Percentiles rank a stretch among this genome's conserved stretches.
Conservation (phyloP, 2,888 invertebrate species). For the Liopterus haemorrhoidalis region DNA sequence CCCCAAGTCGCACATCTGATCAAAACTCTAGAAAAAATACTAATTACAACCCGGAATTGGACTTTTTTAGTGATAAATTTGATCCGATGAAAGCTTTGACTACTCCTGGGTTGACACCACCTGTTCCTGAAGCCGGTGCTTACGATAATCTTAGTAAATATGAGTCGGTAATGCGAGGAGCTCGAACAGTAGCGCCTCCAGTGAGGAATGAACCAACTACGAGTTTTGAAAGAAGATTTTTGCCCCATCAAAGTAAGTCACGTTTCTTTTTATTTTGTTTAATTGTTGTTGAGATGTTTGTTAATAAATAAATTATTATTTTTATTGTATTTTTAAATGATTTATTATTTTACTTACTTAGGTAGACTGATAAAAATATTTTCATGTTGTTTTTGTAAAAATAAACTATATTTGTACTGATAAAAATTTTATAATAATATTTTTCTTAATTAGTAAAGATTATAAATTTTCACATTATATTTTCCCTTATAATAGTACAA, state of each 20-base stretch:
- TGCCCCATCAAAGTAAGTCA: conserved; percentile 40
- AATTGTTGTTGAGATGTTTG: neutral
- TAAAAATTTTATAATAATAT: conserved; percentile 1
- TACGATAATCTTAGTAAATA: conserved; percentile 67
- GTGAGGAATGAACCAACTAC: conserved; percentile 26
- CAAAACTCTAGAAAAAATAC: conserved; percentile 34
- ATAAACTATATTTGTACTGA: no score
- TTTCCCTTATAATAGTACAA: conserved; percentile 1
- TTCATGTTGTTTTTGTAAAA: no score
- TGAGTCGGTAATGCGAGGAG: conserved; percentile 42
- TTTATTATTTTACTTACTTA: no score
- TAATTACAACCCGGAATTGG: conserved; percentile 47
- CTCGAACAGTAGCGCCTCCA: no score
- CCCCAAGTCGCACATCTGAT: conserved; percentile 21
- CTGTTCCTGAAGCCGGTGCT: conserved; percentile 53
- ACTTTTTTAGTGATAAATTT: conserved; percentile 54
- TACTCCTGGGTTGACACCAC: conserved; percentile 51
- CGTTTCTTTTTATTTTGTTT: conserved; percentile 9
- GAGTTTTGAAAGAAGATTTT: conserved; percentile 31
- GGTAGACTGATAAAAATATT: no score
- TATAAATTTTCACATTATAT: conserved; percentile 1
- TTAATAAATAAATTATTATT: neutral
- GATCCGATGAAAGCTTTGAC: conserved; percentile 67
- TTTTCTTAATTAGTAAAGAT: neutral
- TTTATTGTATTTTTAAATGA: no score